phyloP scores from a whole-genome alignment of 2,797 vertebrate species.

The Sebastes nivosus region DNA sequence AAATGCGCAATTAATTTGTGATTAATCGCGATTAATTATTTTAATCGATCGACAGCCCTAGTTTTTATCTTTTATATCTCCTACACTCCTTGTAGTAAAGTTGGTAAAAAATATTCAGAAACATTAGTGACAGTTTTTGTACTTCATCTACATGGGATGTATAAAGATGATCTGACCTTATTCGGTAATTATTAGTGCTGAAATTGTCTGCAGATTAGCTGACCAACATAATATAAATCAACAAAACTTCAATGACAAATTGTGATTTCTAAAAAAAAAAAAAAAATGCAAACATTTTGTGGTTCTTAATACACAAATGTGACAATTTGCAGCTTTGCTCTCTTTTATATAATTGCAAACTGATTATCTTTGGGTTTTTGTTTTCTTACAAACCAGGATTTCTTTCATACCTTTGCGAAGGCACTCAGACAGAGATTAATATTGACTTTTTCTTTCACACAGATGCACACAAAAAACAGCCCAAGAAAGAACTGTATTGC shows the following conservation, averaged over 20 bases:
- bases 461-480: not conserved
- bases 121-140: not conserved
- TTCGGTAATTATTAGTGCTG: not conserved
- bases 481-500: conserved; percentile 43
- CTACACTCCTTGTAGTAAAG: not conserved
- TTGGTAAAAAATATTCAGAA: not conserved
- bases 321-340: not conserved
- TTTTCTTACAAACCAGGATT: not conserved
- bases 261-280: not conserved
- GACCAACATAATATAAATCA: not conserved
- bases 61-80: not conserved
- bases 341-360: not conserved
- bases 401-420: not conserved
- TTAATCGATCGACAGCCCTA: too few species aligned
- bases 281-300: not conserved
- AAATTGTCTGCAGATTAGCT: not conserved
- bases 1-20: too few species aligned
- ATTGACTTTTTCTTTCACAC: not conserved
- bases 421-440: not conserved
- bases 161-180: not conserved
- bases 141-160: not conserved
- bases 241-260: too few species aligned
- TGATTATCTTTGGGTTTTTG: not conserved
- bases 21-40: too few species aligned
- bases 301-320: not conserved